Evolutionary conservation across 2,888 invertebrate species (phyloP).

Genomic region (Uloborus plumipes): DNA sequence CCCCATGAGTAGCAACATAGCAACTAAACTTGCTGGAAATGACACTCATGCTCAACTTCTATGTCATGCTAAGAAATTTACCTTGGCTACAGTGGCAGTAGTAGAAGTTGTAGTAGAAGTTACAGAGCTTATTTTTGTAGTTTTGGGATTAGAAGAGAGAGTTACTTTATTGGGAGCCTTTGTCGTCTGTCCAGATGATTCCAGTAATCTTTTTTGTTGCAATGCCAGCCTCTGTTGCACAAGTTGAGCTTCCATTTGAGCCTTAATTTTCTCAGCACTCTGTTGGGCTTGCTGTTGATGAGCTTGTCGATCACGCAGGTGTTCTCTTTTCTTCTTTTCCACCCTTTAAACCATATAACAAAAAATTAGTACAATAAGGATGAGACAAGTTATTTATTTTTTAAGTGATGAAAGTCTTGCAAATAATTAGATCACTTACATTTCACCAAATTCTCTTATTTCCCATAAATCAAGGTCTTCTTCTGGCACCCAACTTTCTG

Average conservation of each 20-base stretch:
- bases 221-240: constrained; percentile 89
- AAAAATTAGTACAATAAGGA: neutral
- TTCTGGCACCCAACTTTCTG: constrained; percentile 96
- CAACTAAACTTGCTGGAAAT: neutral
- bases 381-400: too few relatives aligned
- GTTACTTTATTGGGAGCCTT: constrained; percentile 56
- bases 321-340: constrained; percentile 71
- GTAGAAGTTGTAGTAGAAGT: constrained; percentile 67
- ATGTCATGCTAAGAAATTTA: constrained; percentile 20
- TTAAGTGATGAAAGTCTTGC: neutral
- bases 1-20: neutral
- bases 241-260: constrained; percentile 90
- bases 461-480: constrained; percentile 96
- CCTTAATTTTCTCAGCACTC: constrained; percentile 74
- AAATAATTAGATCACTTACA: constrained; percentile 71
- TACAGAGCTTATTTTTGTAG: constrained; percentile 41
- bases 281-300: constrained; percentile 67
- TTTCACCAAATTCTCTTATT: constrained; percentile 91
- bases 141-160: constrained; percentile 58
- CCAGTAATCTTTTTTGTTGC: constrained; percentile 81
- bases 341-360: constrained; percentile 67
- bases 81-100: constrained; percentile 66
- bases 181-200: constrained; percentile 62
- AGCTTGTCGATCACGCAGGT: constrained; percentile 71
- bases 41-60: constrained; percentile 13